phyloP scores from a whole-genome alignment of 2,113 vertebrate genomes.

The Hystrix cristata region DNA sequence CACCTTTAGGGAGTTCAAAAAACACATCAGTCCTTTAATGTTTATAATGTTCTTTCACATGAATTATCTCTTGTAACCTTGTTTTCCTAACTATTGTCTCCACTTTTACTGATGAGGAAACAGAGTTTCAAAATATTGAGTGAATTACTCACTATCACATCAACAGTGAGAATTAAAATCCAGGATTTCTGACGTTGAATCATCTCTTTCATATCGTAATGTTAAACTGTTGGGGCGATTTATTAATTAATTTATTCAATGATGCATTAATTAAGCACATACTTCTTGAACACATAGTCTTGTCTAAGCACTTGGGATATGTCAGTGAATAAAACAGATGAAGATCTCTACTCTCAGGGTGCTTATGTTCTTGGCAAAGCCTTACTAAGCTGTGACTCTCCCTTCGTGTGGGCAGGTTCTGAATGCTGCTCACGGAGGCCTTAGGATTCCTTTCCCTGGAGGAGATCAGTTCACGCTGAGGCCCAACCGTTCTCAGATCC shows the following conservation, averaged over 20 bases:
- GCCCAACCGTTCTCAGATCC: not conserved
- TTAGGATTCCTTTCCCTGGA: not conserved
- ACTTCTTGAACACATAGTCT: not conserved
- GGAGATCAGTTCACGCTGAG: not conserved
- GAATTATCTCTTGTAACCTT: not conserved
- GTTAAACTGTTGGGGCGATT: not conserved
- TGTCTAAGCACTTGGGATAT: not conserved
- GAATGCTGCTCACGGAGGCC: not conserved
- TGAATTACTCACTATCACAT: not conserved
- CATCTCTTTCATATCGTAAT: not conserved
- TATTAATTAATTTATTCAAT: not conserved
- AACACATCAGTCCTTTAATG: conserved; percentile 9
- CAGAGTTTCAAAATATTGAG: not conserved
- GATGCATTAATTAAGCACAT: conserved; percentile 51
- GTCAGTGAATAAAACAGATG: not conserved
- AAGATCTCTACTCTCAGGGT: not conserved
- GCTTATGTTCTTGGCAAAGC: not conserved
- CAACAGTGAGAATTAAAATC: not conserved
- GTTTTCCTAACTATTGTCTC: not conserved
- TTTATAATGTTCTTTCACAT: not conserved
- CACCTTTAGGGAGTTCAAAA: not conserved
- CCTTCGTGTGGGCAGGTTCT: not conserved
- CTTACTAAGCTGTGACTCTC: not conserved
- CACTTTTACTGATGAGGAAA: not conserved
- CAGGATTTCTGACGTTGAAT: not conserved